These are phyloP conservation scores for Frieseomelitta varia DNA, from an alignment of 1,140 invertebrate genomes.

Conservation along the genomic window DNA sequence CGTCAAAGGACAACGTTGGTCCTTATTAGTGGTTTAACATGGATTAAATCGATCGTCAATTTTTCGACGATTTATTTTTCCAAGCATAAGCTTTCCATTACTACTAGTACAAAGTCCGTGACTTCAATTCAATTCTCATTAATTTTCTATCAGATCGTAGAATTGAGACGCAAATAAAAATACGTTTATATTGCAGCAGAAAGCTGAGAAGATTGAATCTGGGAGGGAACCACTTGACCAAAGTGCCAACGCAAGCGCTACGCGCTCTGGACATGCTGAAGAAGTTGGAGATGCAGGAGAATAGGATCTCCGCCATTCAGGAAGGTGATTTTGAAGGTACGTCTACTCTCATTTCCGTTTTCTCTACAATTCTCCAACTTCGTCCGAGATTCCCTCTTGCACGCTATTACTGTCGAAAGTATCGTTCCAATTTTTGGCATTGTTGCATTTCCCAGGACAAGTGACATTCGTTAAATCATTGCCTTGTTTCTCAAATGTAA, in stretches of 20 bases:
- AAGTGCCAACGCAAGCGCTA: constrained; percentile 89
- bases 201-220: constrained; percentile 93
- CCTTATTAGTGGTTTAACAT: no score
- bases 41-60: no score
- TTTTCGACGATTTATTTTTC: no score
- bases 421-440: no score
- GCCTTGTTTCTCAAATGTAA: background rate
- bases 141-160: background rate
- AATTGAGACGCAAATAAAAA: background rate
- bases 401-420: background rate
- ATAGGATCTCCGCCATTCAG: constrained; percentile 88
- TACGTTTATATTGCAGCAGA: constrained; percentile 78
- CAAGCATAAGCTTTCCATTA: no score
- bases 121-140: no score
- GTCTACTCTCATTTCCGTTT: constrained; percentile 23
- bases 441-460: fast-evolving
- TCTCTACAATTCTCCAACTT: background rate
- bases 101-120: no score
- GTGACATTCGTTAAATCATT: background rate
- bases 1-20: no score
- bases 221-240: constrained; percentile 90
- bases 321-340: constrained; percentile 93
- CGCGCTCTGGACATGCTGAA: constrained; percentile 89
- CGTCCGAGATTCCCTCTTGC: background rate
- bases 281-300: constrained; percentile 94